These are phyloP conservation scores for Sebastes cheni DNA, from an alignment of 2,797 vertebrate species.

Conservation along the genomic window DNA sequence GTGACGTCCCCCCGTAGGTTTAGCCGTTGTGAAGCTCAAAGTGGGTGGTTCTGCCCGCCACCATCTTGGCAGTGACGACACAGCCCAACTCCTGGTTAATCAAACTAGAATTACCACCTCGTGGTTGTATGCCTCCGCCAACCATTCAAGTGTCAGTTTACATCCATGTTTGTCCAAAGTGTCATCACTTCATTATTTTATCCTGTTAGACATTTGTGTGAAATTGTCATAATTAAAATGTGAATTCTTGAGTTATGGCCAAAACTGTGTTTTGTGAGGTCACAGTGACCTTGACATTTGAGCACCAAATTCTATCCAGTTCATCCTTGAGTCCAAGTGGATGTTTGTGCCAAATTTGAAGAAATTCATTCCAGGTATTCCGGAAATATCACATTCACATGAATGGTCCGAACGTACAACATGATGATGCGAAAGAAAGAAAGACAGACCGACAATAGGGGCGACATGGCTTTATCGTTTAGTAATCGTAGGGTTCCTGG, in stretches of 20 bases:
- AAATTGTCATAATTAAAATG: background rate
- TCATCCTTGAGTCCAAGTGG: too few relatives aligned
- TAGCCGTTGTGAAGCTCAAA: background rate
- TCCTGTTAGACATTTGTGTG: background rate
- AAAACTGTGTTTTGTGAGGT: background rate
- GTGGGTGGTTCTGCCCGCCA: accelerated
- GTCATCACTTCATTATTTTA: background rate
- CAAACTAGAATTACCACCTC: accelerated
- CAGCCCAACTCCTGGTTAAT: too few relatives aligned
- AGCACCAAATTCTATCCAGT: too few relatives aligned
- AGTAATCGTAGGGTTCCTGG: too few relatives aligned
- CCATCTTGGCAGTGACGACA: background rate
- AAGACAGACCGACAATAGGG: too few relatives aligned
- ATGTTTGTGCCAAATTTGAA: background rate
- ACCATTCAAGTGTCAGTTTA: background rate
- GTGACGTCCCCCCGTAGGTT: background rate
- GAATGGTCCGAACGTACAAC: too few relatives aligned
- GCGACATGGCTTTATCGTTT: too few relatives aligned
- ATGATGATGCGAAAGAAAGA: too few relatives aligned
- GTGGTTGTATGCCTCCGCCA: too few relatives aligned
- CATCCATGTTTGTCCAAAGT: background rate
- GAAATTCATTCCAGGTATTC: background rate
- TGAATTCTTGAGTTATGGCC: background rate
- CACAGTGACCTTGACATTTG: too few relatives aligned
- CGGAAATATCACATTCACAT: background rate